phyloP scores from a whole-genome alignment of 2,888 invertebrate genomes.

The Carpatolechia fugitivella region DNA sequence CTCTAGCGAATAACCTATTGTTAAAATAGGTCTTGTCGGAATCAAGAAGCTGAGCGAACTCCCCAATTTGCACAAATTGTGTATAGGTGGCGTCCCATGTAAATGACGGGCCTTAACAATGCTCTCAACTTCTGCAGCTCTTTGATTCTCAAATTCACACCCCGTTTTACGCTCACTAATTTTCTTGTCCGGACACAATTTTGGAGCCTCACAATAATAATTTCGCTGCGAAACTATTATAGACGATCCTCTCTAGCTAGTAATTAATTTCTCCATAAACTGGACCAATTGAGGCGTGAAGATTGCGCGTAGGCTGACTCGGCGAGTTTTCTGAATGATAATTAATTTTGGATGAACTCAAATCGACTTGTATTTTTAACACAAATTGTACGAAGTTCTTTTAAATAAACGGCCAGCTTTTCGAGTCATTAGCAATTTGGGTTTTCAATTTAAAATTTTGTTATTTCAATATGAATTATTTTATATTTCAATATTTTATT shows the following conservation, averaged over 20 bases:
- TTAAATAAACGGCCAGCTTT: constrained; percentile 15
- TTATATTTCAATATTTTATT: background rate
- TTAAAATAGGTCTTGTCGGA: background rate
- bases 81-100: constrained; percentile 67
- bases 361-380: constrained; percentile 52
- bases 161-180: constrained; percentile 78
- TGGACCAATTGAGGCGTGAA: constrained; percentile 76
- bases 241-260: constrained; percentile 75
- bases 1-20: background rate
- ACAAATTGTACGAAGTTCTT: constrained; percentile 22
- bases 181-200: constrained; percentile 79
- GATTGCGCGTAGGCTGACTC: constrained; percentile 70
- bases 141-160: constrained; percentile 77
- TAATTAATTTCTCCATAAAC: constrained; percentile 78
- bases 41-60: constrained; percentile 41
- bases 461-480: too few species aligned
- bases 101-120: constrained; percentile 71
- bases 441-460: background rate
- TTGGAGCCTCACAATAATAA: constrained; percentile 74
- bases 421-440: constrained; percentile 15
- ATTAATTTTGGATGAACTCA: constrained; percentile 58
- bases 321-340: constrained; percentile 62
- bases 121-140: constrained; percentile 63
- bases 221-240: constrained; percentile 76
- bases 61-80: constrained; percentile 51